Percentiles rank a stretch among this genome's conserved stretches.
phyloP scores from a whole-genome alignment of 2,888 invertebrate genomes.

The Gonocerus acuteangulatus region DNA sequence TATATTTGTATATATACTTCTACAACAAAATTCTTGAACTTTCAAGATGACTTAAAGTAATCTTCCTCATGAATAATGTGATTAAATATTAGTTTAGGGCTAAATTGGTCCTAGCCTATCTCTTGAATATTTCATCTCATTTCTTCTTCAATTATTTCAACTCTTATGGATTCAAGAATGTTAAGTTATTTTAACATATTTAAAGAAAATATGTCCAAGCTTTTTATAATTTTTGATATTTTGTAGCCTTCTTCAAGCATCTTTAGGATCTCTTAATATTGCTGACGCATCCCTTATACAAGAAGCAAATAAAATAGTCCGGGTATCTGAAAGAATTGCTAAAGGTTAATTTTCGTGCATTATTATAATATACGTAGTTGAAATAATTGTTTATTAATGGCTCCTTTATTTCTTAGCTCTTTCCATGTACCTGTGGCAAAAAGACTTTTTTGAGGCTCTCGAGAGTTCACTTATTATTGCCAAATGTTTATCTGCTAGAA shows the following conservation, averaged over 20 bases:
- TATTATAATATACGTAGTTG: background rate
- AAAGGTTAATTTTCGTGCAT: constrained; percentile 52
- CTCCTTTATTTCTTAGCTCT: constrained; percentile 29
- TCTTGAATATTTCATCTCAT: too few species aligned
- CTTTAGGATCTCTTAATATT: constrained; percentile 60
- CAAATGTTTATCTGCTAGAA: constrained; percentile 58
- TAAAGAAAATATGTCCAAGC: too few species aligned
- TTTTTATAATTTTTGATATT: too few species aligned
- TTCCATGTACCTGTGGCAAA: constrained; percentile 37
- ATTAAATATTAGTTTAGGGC: too few species aligned
- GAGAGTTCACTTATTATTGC: constrained; percentile 54
- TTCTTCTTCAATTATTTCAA: too few species aligned
- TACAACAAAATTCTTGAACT: too few species aligned
- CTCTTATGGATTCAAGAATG: too few species aligned
- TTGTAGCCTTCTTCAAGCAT: constrained; percentile 64
- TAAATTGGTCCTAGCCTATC: too few species aligned
- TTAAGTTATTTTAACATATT: too few species aligned
- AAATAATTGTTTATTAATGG: background rate
- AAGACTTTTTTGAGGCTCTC: constrained; percentile 48
- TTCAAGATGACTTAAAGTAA: too few species aligned
- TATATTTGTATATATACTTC: too few species aligned
- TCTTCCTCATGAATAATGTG: too few species aligned
- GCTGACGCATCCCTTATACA: constrained; percentile 60
- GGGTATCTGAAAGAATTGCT: constrained; percentile 57
- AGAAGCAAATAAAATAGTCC: constrained; percentile 61